Evolutionary conservation across 2,888 invertebrate species (phyloP), one percentile per base, ranked within the genome.

Genomic region (Drosophila planitibia): DNA sequence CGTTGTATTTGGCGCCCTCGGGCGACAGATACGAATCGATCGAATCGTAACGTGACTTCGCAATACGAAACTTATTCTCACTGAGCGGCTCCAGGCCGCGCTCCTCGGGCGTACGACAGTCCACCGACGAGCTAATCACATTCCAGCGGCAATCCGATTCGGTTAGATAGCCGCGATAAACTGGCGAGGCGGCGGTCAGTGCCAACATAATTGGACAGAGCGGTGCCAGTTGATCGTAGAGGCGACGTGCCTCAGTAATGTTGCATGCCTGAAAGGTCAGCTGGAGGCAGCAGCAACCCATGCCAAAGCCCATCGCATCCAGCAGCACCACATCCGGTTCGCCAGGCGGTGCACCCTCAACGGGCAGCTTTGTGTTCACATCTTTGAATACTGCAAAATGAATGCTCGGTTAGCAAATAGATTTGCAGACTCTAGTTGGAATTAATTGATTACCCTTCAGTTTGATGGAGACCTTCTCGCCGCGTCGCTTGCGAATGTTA

Each of bases 291-390:
- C 98, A 98, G 93, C 99, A 99, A 37, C 99, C 99, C 99, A 99
- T 99, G 65, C 99, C 99, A 93, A 99, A 99, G 32, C 99, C 99
- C 99, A 99, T 99, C 1, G 98, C 98, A 94, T 99, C 99, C 96
- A 99, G 96, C 91, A 99, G 98, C 77, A 99, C 97, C 91, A 98
- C 97, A 94, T 99, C 97, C 0, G 97, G 97, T 89, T 96, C 94
- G 0, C 97, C 97, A 1, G 95, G 95, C 59, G 96, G 95, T 10
- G 96, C 96, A 80, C 97, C 96, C 91, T 97, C 97, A 85, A 98
- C 97, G 5, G 98, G 98, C 74, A 95, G 94, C 83, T 96, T 95
- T 2, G 99, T 99, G 89, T 98, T 97, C 81, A 94, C 94, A 94
- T 99, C 99, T 92, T 96, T 96, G 93, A 96, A 98, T 92, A 99